These are phyloP conservation scores for Metellina segmentata DNA, from an alignment of 2,888 invertebrate genomes.

Conservation along the genomic window DNA sequence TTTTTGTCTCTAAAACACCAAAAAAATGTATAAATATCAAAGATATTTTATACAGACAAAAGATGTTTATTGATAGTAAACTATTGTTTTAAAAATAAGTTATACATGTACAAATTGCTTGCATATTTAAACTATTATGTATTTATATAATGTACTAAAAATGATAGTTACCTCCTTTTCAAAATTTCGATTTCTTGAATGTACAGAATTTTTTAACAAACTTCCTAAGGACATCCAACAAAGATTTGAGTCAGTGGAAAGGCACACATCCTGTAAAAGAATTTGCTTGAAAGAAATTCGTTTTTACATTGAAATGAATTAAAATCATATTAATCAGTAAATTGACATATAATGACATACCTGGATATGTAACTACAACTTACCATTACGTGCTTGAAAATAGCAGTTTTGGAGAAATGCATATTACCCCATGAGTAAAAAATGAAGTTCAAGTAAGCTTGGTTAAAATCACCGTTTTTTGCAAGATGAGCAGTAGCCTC, in stretches of 20 bases:
- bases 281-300: background rate
- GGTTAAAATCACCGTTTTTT: slow-evolving; percentile 41
- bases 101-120: background rate
- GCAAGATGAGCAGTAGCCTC: slow-evolving; percentile 49
- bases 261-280: slow-evolving; percentile 35
- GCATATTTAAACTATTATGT: background rate
- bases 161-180: background rate
- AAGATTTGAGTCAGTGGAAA: slow-evolving; percentile 20
- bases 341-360: background rate
- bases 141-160: background rate
- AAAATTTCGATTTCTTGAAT: slow-evolving; percentile 6
- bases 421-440: slow-evolving; percentile 69
- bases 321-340: background rate
- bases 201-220: slow-evolving; percentile 1
- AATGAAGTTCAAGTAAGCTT: slow-evolving; percentile 42
- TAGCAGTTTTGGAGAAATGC: slow-evolving; percentile 44
- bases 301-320: too few relatives aligned
- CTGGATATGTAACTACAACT: background rate
- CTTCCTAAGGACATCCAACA: slow-evolving; percentile 59
- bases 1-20: background rate
- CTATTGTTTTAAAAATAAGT: too few relatives aligned
- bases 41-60: background rate
- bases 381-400: slow-evolving; percentile 55
- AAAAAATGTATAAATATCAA: background rate
- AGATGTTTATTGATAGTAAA: too few relatives aligned